Base-by-base conservation (phyloP, 2,797 vertebrate species). In the Spatula clypeata region DNA sequence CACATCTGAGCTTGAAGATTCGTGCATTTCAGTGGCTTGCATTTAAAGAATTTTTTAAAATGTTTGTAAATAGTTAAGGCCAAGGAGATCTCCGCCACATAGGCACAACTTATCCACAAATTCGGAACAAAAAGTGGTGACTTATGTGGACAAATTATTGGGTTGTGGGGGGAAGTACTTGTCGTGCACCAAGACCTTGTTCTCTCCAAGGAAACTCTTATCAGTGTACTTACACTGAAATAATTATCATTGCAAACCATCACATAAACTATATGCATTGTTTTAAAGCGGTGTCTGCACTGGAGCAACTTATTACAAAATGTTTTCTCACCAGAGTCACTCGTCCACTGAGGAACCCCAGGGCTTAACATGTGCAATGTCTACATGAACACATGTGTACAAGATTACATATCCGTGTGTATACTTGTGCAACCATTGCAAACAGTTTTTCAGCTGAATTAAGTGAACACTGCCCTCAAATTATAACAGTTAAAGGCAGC, bases 401-500 rank as follows among this genome's bases (percentile, higher is more conserved):
- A 38, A 61, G 42, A 62, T 40, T 27, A 36, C 32, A 53, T 31
- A 4, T 32, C 54, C 7, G 6, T 7, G 24, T 44, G 8, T 51
- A 47, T 7, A 66, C 27, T 24, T 34, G 9, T 26, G 20, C 45
- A 91, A 53, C 34, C 19, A 8, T 21, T 13, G 26, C 18, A 42
- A 12, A 14, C 3, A 8, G 36, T 3, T 6, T 90, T 85, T 62
- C 69, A 71, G 24, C 4, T 85, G 57, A 79, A 73, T 42, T 80
- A 87, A 79, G 60, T 76, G 84, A 94, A 49, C 3, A 3, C 6
- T 55, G 49, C 66, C 53, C 34, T 95, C 88, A 94, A 91, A 95
- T 90, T 92, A 66, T 85, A 88, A 74, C 29, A 47, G n/a, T 64
- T 88, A 97, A 98, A 95, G 64, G 42, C n/a, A 88, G 34, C 58